phyloP scores from a whole-genome alignment of 2,113 vertebrate species.

The Monarcha castaneiventris region DNA sequence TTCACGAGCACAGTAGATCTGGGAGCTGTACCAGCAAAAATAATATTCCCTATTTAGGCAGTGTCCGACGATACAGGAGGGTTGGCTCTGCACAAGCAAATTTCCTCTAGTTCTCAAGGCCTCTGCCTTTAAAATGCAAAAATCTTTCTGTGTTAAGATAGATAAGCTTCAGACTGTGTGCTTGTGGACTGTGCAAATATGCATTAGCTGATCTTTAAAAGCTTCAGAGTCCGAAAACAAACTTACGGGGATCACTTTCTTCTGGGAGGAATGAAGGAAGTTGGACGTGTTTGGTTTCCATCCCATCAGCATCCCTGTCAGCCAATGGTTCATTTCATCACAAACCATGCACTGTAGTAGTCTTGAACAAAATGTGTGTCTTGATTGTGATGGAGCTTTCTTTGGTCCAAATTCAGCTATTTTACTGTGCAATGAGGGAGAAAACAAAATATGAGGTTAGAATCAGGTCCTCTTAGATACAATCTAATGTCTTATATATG shows the following conservation, averaged over 20 bases:
- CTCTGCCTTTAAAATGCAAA: neutral
- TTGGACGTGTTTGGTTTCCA: neutral
- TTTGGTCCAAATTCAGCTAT: neutral
- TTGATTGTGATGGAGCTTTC: neutral
- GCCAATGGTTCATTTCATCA: neutral
- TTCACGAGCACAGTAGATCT: neutral
- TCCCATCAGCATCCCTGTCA: neutral
- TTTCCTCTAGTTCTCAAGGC: neutral
- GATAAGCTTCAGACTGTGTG: neutral
- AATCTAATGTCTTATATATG: neutral
- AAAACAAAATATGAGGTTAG: neutral
- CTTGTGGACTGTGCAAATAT: neutral
- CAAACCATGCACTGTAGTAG: neutral
- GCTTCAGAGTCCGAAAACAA: neutral
- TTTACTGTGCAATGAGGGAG: neutral
- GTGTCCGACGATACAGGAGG: accelerated
- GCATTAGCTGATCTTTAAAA: neutral
- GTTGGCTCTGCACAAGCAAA: neutral
- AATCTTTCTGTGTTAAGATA: neutral
- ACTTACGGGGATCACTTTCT: neutral
- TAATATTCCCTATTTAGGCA: neutral
- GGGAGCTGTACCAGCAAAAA: neutral
- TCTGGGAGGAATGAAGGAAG: neutral
- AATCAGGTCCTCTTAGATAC: neutral
- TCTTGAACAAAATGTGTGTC: neutral